phyloP scores from a whole-genome alignment of 2,113 vertebrate species.

The Hippocampus comes region DNA sequence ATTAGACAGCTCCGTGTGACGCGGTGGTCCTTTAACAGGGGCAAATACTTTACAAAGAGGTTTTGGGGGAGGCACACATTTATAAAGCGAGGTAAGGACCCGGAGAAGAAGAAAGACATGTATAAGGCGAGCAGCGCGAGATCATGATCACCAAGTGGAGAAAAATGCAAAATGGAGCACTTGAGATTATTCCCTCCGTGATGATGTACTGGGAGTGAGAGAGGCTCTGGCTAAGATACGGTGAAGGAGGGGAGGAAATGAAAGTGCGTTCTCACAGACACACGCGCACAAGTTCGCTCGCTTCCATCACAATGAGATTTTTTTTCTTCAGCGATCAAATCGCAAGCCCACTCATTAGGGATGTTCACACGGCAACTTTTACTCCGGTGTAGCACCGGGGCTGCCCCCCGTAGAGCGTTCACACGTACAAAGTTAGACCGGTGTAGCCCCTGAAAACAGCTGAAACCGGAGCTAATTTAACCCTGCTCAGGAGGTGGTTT shows the following conservation, averaged over 20 bases:
- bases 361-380: too few species aligned
- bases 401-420: too few species aligned
- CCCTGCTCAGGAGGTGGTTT: too few species aligned
- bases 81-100: neutral
- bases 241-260: constrained; percentile 11
- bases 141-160: constrained; percentile 39
- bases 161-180: constrained; percentile 48
- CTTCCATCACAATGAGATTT: neutral
- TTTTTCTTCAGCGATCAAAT: constrained; percentile 48
- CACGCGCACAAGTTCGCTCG: constrained; percentile 1
- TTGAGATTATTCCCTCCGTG: constrained; percentile 30
- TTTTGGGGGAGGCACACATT: neutral
- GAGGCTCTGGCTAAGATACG: constrained; percentile 46
- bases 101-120: constrained; percentile 11
- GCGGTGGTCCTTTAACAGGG: neutral
- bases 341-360: constrained; percentile 20
- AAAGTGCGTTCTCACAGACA: neutral
- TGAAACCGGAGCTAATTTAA: too few species aligned
- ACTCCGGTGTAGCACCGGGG: too few species aligned
- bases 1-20: neutral
- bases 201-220: constrained; percentile 24
- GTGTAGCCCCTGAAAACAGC: too few species aligned
- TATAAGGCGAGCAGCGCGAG: constrained; percentile 1
- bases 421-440: too few species aligned
- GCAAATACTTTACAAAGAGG: neutral